Evolutionary conservation across 2,888 invertebrate genomes (phyloP), one percentile per base, ranked within the genome.

Genomic region (Myopa testacea): DNA sequence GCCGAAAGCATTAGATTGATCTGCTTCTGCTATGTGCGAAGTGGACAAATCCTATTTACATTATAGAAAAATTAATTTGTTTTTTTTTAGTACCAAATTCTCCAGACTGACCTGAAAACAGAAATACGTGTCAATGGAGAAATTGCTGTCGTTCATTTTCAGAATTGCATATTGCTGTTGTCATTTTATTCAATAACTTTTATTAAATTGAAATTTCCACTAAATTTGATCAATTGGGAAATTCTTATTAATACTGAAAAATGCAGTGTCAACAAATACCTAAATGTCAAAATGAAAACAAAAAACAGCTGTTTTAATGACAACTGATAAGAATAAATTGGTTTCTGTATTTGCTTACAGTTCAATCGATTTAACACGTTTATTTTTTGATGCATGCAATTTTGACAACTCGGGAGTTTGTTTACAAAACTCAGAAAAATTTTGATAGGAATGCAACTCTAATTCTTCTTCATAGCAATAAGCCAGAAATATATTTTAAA

Each of bases 81-180:
- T 19, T 8, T 7, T 6, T 58, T 60, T 12, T 40, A n/a, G n/a
- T 62, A 19, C 14, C 6, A 72, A 50, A 58, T 67, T 60, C 71
- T 68, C 34, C 52, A 52, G 71, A 68, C 75, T 81, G 81, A 85
- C 87, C 85, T 87, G 86, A 77, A 83, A 84, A 79, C 82, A 81
- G 74, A 83, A 87, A 80, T 84, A 86, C 80, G 84, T 86, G 68
- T 84, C 84, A 63, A 78, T 83, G 26, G 83, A 80, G 78, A 86
- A 81, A 80, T 84, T 81, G 60, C 84, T 83, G 80, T 88, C 87
- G 82, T 85, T 88, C 87, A 87, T 87, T 83, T 68, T 82, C 83
- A 79, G 77, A 81, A 70, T n/a, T 37, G 58, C 40, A 38, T 50
- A 52, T 16, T 37, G 45, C 45, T 45, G 7, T 45, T 45, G 6